Evolutionary conservation across 2,113 vertebrate species (phyloP).

Genomic region (Oncorhynchus mykiss): DNA sequence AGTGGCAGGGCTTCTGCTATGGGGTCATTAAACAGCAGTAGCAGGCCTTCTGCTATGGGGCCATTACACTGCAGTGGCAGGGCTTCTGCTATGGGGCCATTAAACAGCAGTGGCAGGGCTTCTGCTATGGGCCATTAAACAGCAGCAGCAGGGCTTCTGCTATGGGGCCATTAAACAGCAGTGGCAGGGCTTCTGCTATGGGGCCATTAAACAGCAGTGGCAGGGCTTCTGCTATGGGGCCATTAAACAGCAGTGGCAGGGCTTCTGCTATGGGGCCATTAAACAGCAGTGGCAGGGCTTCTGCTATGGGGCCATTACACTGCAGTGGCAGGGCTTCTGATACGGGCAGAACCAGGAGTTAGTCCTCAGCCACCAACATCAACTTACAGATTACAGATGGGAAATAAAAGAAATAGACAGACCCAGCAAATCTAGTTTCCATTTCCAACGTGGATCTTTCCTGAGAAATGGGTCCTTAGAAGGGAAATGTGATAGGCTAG

Average conservation of each 20-base stretch:
- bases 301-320: constrained; percentile 15
- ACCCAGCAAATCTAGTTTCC: constrained; percentile 28
- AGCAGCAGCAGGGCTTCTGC: constrained; percentile 1
- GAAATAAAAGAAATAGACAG: constrained; percentile 33
- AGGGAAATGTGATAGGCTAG: constrained; percentile 10
- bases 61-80: neutral
- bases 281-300: neutral
- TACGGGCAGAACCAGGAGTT: constrained; percentile 12
- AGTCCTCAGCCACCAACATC: constrained; percentile 20
- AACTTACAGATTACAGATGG: neutral
- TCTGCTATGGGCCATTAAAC: constrained; percentile 17
- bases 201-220: neutral
- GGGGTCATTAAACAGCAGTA: neutral
- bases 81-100: constrained; percentile 2
- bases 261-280: constrained; percentile 1
- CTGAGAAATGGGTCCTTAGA: constrained; percentile 16
- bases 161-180: neutral
- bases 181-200: constrained; percentile 18
- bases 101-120: neutral
- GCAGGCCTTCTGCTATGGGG: constrained; percentile 16
- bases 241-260: constrained; percentile 1
- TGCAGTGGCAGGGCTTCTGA: constrained; percentile 4
- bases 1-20: constrained; percentile 11
- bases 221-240: too few species aligned
- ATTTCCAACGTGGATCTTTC: constrained; percentile 31